phyloP scores from a whole-genome alignment of 2,888 invertebrate species.

The Lymantria monacha region DNA sequence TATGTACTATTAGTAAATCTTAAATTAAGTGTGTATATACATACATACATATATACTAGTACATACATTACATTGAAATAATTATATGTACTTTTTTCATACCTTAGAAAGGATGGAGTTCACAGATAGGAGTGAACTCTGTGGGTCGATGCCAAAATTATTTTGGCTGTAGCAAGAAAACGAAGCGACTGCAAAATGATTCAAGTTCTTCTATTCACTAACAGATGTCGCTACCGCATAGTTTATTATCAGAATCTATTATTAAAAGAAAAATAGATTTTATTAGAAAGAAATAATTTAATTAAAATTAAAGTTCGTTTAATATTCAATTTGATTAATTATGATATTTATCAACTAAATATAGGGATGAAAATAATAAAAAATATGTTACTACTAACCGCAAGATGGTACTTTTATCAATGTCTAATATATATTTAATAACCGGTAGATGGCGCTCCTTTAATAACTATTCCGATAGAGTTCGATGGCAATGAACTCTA shows the following conservation, averaged over 20 bases:
- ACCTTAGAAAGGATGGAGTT: too few relatives aligned
- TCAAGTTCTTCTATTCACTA: conserved; percentile 36
- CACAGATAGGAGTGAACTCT: conserved; percentile 23
- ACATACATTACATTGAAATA: too few relatives aligned
- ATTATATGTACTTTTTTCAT: too few relatives aligned
- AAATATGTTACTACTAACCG: background rate
- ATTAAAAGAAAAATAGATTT: background rate
- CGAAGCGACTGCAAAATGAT: background rate
- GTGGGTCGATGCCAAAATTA: conserved; percentile 20
- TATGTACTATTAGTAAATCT: too few relatives aligned
- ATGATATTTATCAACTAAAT: background rate
- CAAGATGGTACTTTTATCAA: background rate
- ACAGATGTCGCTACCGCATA: conserved; percentile 40
- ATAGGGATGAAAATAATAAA: background rate
- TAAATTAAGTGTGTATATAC: too few relatives aligned
- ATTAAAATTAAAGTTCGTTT: background rate
- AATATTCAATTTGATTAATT: background rate
- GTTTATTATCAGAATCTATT: background rate
- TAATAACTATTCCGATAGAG: too few relatives aligned
- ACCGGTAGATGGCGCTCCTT: background rate
- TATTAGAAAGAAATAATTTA: background rate
- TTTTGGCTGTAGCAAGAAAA: background rate
- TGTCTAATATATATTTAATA: background rate
- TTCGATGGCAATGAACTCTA: too few relatives aligned
- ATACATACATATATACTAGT: too few relatives aligned